Evolutionary conservation across 2,797 vertebrate species (phyloP), one percentile per base, ranked within the genome.

Genomic region (Cottoperca gobio): DNA sequence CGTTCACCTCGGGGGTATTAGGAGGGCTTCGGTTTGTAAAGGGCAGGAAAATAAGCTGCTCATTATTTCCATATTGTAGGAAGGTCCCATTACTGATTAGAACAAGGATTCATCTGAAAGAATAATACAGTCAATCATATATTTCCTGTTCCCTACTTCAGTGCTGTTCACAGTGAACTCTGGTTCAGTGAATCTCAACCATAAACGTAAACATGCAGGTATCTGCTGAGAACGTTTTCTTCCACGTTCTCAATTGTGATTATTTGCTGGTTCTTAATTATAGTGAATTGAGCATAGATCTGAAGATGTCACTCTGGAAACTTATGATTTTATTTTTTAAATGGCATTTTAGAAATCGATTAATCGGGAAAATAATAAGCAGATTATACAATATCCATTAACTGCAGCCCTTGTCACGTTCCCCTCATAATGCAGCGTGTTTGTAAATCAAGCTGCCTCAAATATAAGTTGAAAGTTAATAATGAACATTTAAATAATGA

Each of bases 1-100:
- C 0, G 35, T 5, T 39, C n/a, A 14, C 10, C 43, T 6, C 17
- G 2, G 5, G 43, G 1, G 23, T 0, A 0, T 17, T 1, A 8
- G 9, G n/a, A 14, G 3, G 39, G 26, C 66, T 48, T 35, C 13
- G 50, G 2, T 50, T 39, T n/a, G 16, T 23, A n/a, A 24, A 35
- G 3, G 39, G 2, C 23, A 23, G 42, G n/a, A 8, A n/a, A n/a
- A n/a, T n/a, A n/a, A n/a, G n/a, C n/a, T n/a, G n/a, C n/a, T n/a
- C n/a, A n/a, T n/a, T n/a, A n/a, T n/a, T n/a, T n/a, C n/a, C n/a
- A n/a, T n/a, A n/a, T n/a, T n/a, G n/a, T n/a, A n/a, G n/a, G n/a
- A n/a, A n/a, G n/a, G n/a, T n/a, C n/a, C n/a, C n/a, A n/a, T n/a
- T n/a, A n/a, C n/a, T n/a, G n/a, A n/a, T n/a, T n/a, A n/a, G n/a